Conservation (phyloP, 1,140 invertebrate genomes). For the Campoletis sonorensis region DNA sequence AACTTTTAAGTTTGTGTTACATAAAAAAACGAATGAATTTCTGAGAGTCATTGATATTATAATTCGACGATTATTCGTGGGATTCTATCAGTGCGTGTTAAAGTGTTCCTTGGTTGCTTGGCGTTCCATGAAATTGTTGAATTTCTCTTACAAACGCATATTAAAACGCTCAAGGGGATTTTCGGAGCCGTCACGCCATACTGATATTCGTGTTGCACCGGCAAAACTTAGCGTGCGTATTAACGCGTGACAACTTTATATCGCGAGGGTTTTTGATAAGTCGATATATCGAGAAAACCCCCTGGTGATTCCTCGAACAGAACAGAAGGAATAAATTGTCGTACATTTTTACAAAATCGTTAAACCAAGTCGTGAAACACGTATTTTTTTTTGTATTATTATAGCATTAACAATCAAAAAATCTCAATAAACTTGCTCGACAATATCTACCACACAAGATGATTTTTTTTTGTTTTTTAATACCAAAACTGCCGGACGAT, state of each 20-base stretch:
- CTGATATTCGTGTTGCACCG: neutral
- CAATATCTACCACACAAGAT: too few species aligned
- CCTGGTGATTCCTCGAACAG: neutral
- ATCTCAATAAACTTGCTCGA: too few species aligned
- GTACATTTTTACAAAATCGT: too few species aligned
- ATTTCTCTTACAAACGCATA: neutral
- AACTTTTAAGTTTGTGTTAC: too few species aligned
- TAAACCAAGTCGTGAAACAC: neutral
- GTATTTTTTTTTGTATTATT: too few species aligned
- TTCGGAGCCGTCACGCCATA: neutral
- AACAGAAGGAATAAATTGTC: too few species aligned
- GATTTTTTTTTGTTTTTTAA: too few species aligned
- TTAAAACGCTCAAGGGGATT: too few species aligned
- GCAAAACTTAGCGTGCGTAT: slow-evolving; percentile 58
- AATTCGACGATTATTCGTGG: neutral
- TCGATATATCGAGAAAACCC: neutral
- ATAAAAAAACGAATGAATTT: too few species aligned
- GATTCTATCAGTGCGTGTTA: slow-evolving; percentile 55
- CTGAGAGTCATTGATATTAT: too few species aligned
- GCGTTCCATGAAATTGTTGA: neutral
- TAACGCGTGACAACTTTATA: slow-evolving; percentile 66
- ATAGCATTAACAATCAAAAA: too few species aligned
- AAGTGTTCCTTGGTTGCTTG: slow-evolving; percentile 34
- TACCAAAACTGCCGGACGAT: too few species aligned
- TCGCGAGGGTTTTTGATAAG: neutral